A percentile compares a stretch with the other conserved stretches of the same genome.
Conservation (phyloP, 2,888 invertebrate genomes). For the Macaria liturata region DNA sequence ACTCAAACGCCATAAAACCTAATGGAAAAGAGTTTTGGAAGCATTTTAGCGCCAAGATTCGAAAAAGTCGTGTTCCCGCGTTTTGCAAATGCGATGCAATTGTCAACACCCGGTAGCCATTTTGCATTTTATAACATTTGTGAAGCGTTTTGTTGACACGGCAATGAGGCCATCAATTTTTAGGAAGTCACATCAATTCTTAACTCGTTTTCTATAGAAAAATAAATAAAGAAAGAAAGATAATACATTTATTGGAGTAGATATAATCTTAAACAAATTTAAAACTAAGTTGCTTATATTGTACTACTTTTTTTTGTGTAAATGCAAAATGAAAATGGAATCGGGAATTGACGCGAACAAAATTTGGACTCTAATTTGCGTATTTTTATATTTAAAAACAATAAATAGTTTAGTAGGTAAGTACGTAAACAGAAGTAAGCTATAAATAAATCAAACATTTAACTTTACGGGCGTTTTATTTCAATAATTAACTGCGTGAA, state of each 20-base stretch:
- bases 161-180: constrained; percentile 69
- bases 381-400: no score
- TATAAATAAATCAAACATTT: no score
- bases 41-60: constrained; percentile 27
- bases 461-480: background rate
- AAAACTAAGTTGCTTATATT: no score
- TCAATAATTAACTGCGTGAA: constrained; percentile 2
- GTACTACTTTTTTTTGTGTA: no score
- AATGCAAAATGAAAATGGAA: no score
- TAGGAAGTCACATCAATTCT: constrained; percentile 42
- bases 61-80: constrained; percentile 9
- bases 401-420: no score
- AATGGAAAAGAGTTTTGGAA: constrained; percentile 76
- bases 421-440: no score
- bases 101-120: constrained; percentile 73
- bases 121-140: constrained; percentile 71
- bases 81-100: constrained; percentile 53
- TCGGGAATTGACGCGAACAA: no score
- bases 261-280: no score
- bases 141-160: constrained; percentile 56
- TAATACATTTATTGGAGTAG: no score
- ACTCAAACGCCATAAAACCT: constrained; percentile 71
- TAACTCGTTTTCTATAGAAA: background rate
- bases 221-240: no score
- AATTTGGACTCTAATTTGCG: no score